phyloP scores from a whole-genome alignment of 2,888 invertebrate species.

The Stenodera caucasica region DNA sequence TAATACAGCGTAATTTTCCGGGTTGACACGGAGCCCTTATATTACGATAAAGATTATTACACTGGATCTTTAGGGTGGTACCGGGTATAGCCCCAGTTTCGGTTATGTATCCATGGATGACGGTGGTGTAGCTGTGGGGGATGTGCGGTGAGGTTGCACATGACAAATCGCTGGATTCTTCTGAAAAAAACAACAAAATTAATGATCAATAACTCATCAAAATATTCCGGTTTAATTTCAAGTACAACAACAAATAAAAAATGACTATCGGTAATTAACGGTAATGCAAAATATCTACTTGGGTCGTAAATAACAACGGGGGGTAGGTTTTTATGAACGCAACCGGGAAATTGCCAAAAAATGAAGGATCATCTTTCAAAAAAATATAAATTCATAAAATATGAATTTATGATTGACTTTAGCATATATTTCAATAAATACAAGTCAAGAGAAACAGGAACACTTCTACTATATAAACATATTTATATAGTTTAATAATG shows the following conservation, averaged over 20 bases:
- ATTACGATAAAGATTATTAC: conserved; percentile 49
- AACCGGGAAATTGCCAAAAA: conserved; percentile 17
- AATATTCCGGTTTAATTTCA: conserved; percentile 14
- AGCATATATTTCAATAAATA: conserved; percentile 33
- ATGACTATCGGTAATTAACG: conserved; percentile 13
- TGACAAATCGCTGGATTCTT: conserved; percentile 27
- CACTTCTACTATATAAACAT: conserved; percentile 27
- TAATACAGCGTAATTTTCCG: conserved; percentile 47
- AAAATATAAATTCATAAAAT: conserved; percentile 16
- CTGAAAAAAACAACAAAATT: conserved; percentile 23
- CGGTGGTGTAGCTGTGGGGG: conserved; percentile 26
- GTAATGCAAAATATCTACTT: conserved; percentile 8
- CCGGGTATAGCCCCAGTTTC: conserved; percentile 36
- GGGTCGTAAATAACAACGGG: conserved; percentile 11
- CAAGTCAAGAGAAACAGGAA: conserved; percentile 35
- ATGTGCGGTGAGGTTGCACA: conserved; percentile 30
- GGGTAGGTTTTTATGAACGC: not conserved
- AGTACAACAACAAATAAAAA: conserved; percentile 15
- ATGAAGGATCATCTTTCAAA: conserved; percentile 10
- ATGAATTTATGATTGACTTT: conserved; percentile 28
- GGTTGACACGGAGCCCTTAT: conserved; percentile 47
- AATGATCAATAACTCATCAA: conserved; percentile 27
- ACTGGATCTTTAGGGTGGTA: conserved; percentile 50
- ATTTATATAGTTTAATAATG: conserved; percentile 31
- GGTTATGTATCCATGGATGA: conserved; percentile 31